Evolutionary conservation across 2,888 invertebrate genomes (phyloP).

Genomic region (Ophion ellenae): DNA sequence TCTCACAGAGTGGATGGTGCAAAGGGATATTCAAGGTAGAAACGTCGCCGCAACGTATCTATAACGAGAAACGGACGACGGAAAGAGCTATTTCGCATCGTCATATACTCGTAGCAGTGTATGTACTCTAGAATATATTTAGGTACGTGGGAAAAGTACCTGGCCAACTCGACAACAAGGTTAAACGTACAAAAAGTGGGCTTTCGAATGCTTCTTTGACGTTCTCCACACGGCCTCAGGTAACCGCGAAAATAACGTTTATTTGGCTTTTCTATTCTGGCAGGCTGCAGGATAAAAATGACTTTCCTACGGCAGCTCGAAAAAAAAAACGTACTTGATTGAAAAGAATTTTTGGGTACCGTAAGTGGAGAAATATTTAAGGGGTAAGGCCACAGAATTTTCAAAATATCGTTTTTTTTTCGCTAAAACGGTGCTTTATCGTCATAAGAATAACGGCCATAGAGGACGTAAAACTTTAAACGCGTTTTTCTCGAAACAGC

Average conservation of each 20-base stretch:
- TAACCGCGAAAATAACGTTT: background rate
- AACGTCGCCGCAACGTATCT: slow-evolving; percentile 23
- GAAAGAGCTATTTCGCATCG: slow-evolving; percentile 8
- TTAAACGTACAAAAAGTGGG: background rate
- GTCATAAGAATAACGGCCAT: no score
- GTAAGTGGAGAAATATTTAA: background rate
- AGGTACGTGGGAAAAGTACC: background rate
- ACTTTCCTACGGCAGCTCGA: background rate
- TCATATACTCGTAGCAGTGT: background rate
- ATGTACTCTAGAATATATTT: background rate
- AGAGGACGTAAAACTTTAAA: no score
- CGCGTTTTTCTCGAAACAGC: no score
- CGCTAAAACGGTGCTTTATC: no score
- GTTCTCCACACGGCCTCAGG: background rate
- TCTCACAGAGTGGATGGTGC: slow-evolving; percentile 14
- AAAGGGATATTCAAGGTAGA: slow-evolving; percentile 10
- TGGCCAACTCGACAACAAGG: background rate
- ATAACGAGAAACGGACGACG: slow-evolving; percentile 4
- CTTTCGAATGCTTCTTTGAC: background rate
- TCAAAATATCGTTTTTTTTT: no score
- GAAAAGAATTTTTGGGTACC: background rate
- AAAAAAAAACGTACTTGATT: no score
- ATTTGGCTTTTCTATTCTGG: background rate
- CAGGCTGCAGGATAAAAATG: background rate
- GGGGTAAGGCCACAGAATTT: no score